Base-by-base conservation (phyloP, 2,888 invertebrate genomes). In the Papilio gigon region DNA sequence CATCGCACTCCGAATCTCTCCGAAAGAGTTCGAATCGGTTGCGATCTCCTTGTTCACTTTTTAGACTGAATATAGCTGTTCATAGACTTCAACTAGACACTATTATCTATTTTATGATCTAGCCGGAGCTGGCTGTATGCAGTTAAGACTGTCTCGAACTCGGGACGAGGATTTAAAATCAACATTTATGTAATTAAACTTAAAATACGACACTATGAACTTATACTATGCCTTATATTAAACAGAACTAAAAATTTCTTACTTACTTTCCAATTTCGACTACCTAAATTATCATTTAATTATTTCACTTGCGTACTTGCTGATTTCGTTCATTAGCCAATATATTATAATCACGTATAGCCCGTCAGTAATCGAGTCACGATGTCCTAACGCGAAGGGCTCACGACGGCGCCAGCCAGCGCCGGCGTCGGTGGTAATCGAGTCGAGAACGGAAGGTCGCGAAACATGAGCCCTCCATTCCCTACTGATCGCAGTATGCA, bases 381-480 rank as follows among this genome's bases (percentile, higher is more conserved):
- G 81, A 79, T 80, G 80, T 81, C 82, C 68, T 74, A 72, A 73
- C 73, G 76, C 82, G 84, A 76, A 78, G 78, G 83, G 80, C 78
- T 78, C 78, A 79, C 80, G 77, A 78, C 80, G 88, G 87, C 90
- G 90, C 88, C 90, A 80, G 78, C 84, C 80, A 79, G 80, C 87
- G 86, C 80, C 79, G 88, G 85, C 89, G 88, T 78, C 88, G 83
- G 75, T 82, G 83, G 90, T 89, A 92, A 91, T 88, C 86, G 87
- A 91, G 86, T 84, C 85, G 81, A 80, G 81, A 80, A 78, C 80
- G 85, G 88, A 92, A 92, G 92, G 92, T 81, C 90, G 79, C 81
- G 90, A 86, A 91, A 91, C 82, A 78, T 80, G 89, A 92, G 84
- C 86, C 85, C 80, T 81, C 85, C 85, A 82, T 82, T 87, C 87